Evolutionary conservation across 2,888 invertebrate species (phyloP).

Genomic region (Zaprionus obscuricornis): DNA sequence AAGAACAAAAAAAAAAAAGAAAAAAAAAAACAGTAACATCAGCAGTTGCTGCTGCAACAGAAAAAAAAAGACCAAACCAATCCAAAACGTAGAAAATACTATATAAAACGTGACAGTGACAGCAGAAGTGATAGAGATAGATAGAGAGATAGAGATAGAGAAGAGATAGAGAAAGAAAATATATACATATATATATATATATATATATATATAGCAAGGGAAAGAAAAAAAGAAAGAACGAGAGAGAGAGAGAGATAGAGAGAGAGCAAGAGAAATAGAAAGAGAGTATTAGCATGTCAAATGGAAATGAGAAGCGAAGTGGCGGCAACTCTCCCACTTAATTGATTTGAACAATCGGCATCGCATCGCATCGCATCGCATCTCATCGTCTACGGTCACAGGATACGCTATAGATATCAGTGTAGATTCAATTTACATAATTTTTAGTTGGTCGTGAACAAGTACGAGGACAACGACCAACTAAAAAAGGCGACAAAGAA

Average conservation of each 20-base stretch:
- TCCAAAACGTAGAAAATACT: no score
- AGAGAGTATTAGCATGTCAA: constrained; percentile 28
- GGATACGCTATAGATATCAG: constrained; percentile 45
- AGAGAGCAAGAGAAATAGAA: background rate
- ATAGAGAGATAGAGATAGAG: no score
- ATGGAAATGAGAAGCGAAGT: constrained; percentile 53
- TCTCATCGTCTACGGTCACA: constrained; percentile 18
- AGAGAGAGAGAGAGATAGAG: background rate
- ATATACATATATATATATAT: no score
- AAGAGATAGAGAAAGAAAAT: no score
- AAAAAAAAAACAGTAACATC: constrained; percentile 3
- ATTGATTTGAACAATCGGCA: constrained; percentile 61
- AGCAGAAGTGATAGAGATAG: no score
- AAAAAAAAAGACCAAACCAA: constrained; percentile 1
- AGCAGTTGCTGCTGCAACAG: constrained; percentile 3
- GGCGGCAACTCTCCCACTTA: constrained; percentile 74
- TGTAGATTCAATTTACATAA: constrained; percentile 44
- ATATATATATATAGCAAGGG: no score
- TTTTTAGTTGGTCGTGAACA: constrained; percentile 33
- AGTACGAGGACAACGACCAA: constrained; percentile 42
- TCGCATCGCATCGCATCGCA: constrained; percentile 5
- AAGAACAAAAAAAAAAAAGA: background rate
- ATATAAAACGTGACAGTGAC: no score
- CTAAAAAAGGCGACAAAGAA: constrained; percentile 57
- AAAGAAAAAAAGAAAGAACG: no score